A percentile compares a stretch with the other conserved stretches of the same genome.
These are phyloP conservation scores for Branchellion lobata DNA, from an alignment of 2,888 invertebrate species.

Conservation along the genomic window DNA sequence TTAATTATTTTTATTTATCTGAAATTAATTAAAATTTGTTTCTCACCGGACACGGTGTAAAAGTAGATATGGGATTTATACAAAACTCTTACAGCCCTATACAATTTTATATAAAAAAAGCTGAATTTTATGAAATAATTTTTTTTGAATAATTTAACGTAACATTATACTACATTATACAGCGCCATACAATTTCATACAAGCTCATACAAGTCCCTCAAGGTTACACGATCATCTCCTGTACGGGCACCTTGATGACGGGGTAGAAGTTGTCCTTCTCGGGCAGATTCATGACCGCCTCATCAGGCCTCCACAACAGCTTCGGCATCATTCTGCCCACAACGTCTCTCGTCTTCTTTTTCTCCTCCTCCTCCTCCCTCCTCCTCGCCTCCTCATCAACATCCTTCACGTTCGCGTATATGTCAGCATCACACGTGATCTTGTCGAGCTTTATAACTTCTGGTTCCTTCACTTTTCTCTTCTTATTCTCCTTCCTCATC, in stretches of 20 bases:
- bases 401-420: constrained; percentile 49
- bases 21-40: too few species aligned
- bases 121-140: too few species aligned
- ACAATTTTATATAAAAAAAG: too few species aligned
- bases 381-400: constrained; percentile 44
- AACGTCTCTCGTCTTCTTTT: constrained; percentile 46
- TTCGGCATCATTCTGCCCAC: background rate
- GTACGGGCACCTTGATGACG: constrained; percentile 15
- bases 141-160: too few species aligned
- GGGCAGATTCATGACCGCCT: background rate
- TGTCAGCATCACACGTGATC: constrained; percentile 27
- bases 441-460: constrained; percentile 43
- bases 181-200: too few species aligned
- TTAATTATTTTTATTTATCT: too few species aligned
- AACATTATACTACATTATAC: too few species aligned
- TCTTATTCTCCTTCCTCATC: background rate
- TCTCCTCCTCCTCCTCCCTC: constrained; percentile 47
- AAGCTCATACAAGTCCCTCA: too few species aligned
- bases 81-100: too few species aligned
- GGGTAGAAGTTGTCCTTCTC: background rate
- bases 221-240: too few species aligned
- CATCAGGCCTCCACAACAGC: constrained; percentile 7
- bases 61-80: too few species aligned
- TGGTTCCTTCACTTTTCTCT: constrained; percentile 49
- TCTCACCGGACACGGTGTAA: too few species aligned